Evolutionary conservation across 2,113 vertebrate genomes (phyloP), one percentile per base, ranked within the genome.

Genomic region (Artemisiospiza belli): DNA sequence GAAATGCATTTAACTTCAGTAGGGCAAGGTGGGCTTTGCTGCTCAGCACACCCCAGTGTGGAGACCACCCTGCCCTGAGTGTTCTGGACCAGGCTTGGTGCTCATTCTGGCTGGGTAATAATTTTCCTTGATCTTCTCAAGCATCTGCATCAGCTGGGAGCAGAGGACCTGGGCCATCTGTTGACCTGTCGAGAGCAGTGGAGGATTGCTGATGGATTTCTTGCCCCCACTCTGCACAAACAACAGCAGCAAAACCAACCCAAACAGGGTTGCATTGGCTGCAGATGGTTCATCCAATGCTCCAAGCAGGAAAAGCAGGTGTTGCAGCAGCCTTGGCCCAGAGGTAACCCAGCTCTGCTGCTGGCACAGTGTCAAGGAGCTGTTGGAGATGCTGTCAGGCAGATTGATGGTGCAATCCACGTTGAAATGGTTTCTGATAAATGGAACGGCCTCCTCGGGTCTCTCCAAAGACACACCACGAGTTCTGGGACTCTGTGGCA

Each of bases 381-480:
- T 75, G 89, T 91, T 93, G 94, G 97, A 91, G 94, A 20, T 87
- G 59, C 95, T 94, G 87, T 97, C 97, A 96, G 85, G 93, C 94
- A 96, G 96, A 97, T 97, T 94, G 96, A 94, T 94, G 3, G 91
- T 8, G 21, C 23, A 11, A 77, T 95, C 94, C 82, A 30, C 16
- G 23, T 76, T 92, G 95, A 94, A 92, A 68, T 80, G 78, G 79
- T 96, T 80, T n/a, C 96, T 98, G 97, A 97, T 97, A 97, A 96
- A 98, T 97, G 96, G 90, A 75, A 74, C 89, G n/a, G 95, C 91
- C 95, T 81, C 37, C 37, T 93, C 78, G 21, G 68, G 96, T 94
- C 95, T 96, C 89, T 97, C 96, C 95, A 96, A 96, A 97, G 92
- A 63, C 79, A 76, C 83, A 68, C 93, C 85, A 20, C 31, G 94